Evolutionary conservation across 2,113 vertebrate genomes (phyloP).

Genomic region (Tyto alba): DNA sequence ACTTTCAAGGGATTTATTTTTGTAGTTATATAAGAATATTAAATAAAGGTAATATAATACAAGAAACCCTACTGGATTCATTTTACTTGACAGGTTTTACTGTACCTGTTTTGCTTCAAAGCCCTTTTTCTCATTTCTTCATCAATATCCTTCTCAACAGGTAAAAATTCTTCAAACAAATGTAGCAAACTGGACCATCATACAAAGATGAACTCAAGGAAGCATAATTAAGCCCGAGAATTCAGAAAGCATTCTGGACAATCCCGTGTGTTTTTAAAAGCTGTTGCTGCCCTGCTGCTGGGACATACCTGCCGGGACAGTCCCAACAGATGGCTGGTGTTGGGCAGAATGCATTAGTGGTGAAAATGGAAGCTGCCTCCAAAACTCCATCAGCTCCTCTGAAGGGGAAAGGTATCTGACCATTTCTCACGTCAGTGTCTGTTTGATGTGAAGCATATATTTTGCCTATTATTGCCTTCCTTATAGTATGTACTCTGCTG

Average conservation of each 20-base stretch:
- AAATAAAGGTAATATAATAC: conserved; percentile 27
- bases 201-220: neutral
- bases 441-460: neutral
- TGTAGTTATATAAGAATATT: conserved; percentile 31
- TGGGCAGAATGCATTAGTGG: accelerated
- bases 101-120: conserved; percentile 16
- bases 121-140: neutral
- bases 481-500: neutral
- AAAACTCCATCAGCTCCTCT: neutral
- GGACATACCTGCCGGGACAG: neutral
- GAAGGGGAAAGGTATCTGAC: neutral
- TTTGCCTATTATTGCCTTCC: neutral
- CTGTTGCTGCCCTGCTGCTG: neutral
- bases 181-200: neutral
- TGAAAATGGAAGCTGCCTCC: neutral
- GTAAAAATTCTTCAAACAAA: neutral
- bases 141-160: neutral
- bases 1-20: conserved; percentile 9
- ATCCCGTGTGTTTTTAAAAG: neutral
- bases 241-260: neutral
- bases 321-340: neutral
- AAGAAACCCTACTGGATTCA: neutral
- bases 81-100: conserved; percentile 8
- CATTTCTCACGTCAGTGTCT: neutral
- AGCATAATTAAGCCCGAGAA: neutral